These are phyloP conservation scores for Rhabdomys dilectus DNA, from an alignment of 2,113 vertebrate genomes.

Conservation along the genomic window DNA sequence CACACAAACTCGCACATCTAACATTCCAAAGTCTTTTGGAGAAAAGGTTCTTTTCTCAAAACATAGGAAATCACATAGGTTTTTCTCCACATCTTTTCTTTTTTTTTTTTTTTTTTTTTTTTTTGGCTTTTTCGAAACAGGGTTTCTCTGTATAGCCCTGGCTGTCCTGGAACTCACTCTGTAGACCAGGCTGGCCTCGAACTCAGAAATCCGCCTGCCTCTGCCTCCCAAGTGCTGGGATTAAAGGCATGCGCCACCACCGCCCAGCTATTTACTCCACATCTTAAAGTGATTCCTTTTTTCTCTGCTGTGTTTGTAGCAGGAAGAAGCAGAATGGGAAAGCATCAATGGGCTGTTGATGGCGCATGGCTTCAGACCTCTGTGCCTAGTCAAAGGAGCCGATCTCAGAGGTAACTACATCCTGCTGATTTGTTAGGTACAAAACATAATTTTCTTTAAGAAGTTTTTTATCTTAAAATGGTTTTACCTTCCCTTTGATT, in stretches of 20 bases:
- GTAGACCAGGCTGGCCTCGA: no score
- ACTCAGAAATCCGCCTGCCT: no score
- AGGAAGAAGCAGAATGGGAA: slow-evolving; percentile 92
- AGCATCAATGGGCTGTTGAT: slow-evolving; percentile 88
- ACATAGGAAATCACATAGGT: slow-evolving; percentile 11
- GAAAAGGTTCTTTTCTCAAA: slow-evolving; percentile 39
- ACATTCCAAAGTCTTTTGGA: not conserved
- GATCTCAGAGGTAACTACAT: slow-evolving; percentile 87
- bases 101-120: no score
- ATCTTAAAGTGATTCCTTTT: not conserved
- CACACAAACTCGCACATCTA: not conserved
- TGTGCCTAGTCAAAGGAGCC: slow-evolving; percentile 86
- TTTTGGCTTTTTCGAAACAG: no score
- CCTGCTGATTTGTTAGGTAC: not conserved
- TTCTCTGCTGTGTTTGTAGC: slow-evolving; percentile 56
- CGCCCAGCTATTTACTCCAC: no score
- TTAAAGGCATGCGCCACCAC: no score
- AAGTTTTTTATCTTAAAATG: not conserved
- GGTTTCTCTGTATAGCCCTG: no score
- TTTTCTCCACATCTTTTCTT: not conserved
- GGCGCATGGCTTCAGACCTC: slow-evolving; percentile 89
- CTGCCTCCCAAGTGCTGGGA: no score
- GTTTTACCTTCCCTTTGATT: not conserved
- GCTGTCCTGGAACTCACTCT: no score
- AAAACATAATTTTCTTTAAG: slow-evolving; percentile 28